Percentiles rank a stretch among this genome's conserved stretches.
phyloP scores from a whole-genome alignment of 2,113 vertebrate species.

The Notiomystis cincta region DNA sequence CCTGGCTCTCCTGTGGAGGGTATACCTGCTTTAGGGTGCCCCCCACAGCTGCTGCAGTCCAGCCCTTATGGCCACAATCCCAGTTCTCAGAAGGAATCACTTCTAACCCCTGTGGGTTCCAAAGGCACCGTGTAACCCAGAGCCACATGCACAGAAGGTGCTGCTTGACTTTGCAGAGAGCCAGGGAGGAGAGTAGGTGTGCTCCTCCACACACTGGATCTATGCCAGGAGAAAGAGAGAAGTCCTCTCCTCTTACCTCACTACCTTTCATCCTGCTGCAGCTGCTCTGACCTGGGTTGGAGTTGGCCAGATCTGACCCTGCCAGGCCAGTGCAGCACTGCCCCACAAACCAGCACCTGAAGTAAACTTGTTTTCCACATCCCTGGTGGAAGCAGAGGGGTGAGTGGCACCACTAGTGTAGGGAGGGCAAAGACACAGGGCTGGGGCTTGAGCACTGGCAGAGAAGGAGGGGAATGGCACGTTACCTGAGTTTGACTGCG shows the following conservation, averaged over 20 bases:
- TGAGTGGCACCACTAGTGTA: rapidly evolving
- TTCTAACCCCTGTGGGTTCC: neutral
- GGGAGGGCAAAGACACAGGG: neutral
- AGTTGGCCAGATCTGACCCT: neutral
- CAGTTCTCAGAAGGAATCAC: neutral
- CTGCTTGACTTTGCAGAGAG: neutral
- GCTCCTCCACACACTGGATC: neutral
- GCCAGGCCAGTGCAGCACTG: neutral
- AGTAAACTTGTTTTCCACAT: rapidly evolving
- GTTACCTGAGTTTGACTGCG: rapidly evolving
- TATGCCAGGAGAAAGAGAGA: neutral
- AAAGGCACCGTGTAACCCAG: neutral
- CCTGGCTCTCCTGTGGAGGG: neutral
- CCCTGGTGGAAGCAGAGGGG: neutral
- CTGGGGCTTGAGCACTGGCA: neutral
- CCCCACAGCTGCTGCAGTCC: neutral
- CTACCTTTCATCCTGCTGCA: neutral
- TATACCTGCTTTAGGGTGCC: rapidly evolving
- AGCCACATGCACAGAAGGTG: neutral
- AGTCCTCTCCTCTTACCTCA: neutral
- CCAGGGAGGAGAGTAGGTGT: neutral
- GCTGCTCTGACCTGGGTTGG: rapidly evolving
- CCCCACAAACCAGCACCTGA: neutral
- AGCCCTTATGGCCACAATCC: neutral
- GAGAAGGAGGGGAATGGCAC: neutral